Evolutionary conservation across 2,888 invertebrate genomes (phyloP).

Genomic region (Ormyrus thymus): DNA sequence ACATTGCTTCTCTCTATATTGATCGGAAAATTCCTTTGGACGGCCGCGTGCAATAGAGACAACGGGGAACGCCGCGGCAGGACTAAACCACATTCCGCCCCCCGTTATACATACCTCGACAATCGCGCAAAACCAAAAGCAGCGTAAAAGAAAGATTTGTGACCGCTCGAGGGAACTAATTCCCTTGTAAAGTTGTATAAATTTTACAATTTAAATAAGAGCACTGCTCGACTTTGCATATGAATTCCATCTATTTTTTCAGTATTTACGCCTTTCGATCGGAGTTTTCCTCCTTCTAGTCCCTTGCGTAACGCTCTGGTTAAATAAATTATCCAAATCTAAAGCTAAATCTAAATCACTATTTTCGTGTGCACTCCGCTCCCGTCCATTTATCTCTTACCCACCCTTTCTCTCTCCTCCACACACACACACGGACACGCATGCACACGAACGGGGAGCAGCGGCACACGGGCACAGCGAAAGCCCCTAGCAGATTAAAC

Average conservation of each 20-base stretch:
- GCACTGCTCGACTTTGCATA: neutral
- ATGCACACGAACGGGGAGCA: neutral
- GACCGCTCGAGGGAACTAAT: conserved; percentile 69
- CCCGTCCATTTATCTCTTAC: conserved; percentile 42
- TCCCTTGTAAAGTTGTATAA: conserved; percentile 58
- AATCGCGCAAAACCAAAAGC: conserved; percentile 57
- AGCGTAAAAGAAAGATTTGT: conserved; percentile 61
- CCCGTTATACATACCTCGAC: conserved; percentile 54
- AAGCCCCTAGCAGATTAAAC: conserved; percentile 68
- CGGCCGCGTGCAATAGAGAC: conserved; percentile 9
- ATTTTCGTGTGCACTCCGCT: conserved; percentile 53
- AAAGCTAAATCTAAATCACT: conserved; percentile 53
- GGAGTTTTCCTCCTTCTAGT: neutral
- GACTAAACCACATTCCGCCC: conserved; percentile 63
- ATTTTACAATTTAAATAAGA: too few relatives aligned
- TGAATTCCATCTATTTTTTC: neutral
- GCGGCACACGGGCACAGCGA: conserved; percentile 55
- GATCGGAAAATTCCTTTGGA: conserved; percentile 33
- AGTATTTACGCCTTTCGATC: neutral
- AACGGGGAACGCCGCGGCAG: neutral
- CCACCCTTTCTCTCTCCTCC: conserved; percentile 49
- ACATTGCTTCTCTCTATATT: neutral
- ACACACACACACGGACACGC: too few relatives aligned
- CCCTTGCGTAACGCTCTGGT: neutral
- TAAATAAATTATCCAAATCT: conserved; percentile 51